Conservation (phyloP, 2,797 vertebrate genomes). For the Chrysocyon brachyurus region DNA sequence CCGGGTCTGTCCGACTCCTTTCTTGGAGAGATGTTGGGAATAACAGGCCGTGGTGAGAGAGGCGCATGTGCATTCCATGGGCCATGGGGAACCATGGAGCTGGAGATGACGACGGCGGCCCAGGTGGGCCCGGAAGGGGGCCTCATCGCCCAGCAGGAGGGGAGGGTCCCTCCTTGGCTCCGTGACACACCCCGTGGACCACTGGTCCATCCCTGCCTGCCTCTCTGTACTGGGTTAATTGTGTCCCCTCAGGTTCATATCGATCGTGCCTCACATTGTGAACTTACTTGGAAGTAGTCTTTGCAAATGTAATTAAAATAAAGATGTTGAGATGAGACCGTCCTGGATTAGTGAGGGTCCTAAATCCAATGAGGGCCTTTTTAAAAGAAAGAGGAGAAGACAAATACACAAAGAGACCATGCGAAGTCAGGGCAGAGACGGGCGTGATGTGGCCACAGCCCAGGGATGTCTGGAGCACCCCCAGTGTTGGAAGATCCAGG, state of each 20-base stretch:
- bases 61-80: accelerated
- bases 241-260: background rate
- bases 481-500: background rate
- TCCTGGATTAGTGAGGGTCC: background rate
- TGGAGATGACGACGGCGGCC: accelerated
- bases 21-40: accelerated
- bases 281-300: background rate
- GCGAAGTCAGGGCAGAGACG: accelerated
- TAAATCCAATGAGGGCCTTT: background rate
- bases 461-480: background rate
- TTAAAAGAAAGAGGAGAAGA: background rate
- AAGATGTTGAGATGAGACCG: background rate
- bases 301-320: background rate
- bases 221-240: background rate
- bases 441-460: accelerated
- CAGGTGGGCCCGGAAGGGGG: background rate
- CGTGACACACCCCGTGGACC: accelerated
- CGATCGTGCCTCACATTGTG: background rate
- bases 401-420: accelerated
- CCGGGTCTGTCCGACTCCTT: background rate
- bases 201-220: background rate
- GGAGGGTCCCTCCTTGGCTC: background rate
- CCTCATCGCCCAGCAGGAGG: background rate
- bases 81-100: accelerated
- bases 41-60: accelerated